phyloP scores from a whole-genome alignment of 2,888 invertebrate species.

The Cephalotes varians region DNA sequence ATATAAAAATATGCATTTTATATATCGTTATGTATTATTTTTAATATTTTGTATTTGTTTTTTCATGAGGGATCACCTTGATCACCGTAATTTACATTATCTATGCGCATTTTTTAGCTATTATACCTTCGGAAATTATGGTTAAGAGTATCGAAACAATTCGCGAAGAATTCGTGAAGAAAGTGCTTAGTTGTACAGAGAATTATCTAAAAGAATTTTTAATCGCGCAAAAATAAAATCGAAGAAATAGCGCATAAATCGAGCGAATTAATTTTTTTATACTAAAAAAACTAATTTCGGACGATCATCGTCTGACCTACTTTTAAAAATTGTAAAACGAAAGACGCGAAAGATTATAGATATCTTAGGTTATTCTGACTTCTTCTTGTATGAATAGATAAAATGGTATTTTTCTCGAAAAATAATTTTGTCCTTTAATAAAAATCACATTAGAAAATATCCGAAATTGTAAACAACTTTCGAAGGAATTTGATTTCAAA shows the following conservation, averaged over 20 bases:
- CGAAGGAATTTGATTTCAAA: background rate
- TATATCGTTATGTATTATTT: background rate
- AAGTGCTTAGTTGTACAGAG: background rate
- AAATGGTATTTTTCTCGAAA: background rate
- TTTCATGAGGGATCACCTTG: background rate
- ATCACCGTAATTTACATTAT: constrained; percentile 14
- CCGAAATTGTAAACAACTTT: background rate
- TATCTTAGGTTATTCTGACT: background rate
- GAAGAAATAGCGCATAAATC: constrained; percentile 26
- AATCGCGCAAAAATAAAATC: background rate
- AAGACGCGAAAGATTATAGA: constrained; percentile 15
- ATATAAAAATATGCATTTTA: background rate
- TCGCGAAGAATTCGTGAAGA: background rate
- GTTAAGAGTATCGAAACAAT: background rate
- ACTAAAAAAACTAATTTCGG: constrained; percentile 31
- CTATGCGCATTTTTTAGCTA: background rate
- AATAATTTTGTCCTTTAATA: background rate
- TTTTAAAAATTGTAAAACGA: constrained; percentile 11
- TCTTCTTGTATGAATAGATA: background rate
- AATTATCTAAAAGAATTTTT: background rate
- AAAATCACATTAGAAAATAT: background rate
- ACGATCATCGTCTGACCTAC: constrained; percentile 34
- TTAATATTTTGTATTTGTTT: constrained; percentile 6
- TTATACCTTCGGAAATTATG: background rate
- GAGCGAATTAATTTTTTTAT: constrained; percentile 29